phyloP scores from a whole-genome alignment of 2,888 invertebrate species.

The Ptilodon capucinus region DNA sequence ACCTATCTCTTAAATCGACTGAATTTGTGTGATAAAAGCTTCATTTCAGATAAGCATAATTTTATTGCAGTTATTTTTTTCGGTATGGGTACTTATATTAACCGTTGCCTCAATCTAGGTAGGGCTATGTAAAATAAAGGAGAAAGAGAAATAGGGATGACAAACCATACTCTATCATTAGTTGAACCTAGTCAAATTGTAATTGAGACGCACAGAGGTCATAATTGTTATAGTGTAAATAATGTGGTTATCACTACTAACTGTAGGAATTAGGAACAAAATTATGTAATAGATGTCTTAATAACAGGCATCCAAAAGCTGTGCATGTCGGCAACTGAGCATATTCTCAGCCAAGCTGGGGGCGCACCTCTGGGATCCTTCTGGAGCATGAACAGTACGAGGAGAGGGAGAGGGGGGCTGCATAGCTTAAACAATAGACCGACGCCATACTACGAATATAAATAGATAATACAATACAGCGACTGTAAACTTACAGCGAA shows the following conservation, averaged over 20 bases:
- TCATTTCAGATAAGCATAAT: too few species aligned
- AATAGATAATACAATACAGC: slow-evolving; percentile 25
- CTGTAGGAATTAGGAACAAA: too few species aligned
- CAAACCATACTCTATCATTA: too few species aligned
- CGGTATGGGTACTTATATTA: too few species aligned
- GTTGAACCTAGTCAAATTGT: too few species aligned
- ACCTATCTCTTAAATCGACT: not conserved
- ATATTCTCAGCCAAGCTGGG: slow-evolving; percentile 15
- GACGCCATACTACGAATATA: slow-evolving; percentile 30
- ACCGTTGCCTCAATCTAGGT: too few species aligned
- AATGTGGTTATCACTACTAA: not conserved
- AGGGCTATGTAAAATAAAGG: too few species aligned
- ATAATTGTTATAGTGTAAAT: too few species aligned
- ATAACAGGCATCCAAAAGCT: slow-evolving; percentile 22
- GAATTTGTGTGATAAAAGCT: too few species aligned
- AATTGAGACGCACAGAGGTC: too few species aligned
- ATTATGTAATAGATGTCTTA: slow-evolving; percentile 23
- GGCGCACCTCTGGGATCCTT: slow-evolving; percentile 27
- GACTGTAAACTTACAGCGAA: slow-evolving; percentile 25
- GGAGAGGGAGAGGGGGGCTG: slow-evolving; percentile 53
- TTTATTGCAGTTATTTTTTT: too few species aligned
- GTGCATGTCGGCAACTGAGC: slow-evolving; percentile 28
- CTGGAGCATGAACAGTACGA: slow-evolving; percentile 22
- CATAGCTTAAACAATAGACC: slow-evolving; percentile 37
- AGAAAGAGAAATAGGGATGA: too few species aligned